Evolutionary conservation across 2,888 invertebrate species (phyloP).

Genomic region (Spilosoma lubricipeda): DNA sequence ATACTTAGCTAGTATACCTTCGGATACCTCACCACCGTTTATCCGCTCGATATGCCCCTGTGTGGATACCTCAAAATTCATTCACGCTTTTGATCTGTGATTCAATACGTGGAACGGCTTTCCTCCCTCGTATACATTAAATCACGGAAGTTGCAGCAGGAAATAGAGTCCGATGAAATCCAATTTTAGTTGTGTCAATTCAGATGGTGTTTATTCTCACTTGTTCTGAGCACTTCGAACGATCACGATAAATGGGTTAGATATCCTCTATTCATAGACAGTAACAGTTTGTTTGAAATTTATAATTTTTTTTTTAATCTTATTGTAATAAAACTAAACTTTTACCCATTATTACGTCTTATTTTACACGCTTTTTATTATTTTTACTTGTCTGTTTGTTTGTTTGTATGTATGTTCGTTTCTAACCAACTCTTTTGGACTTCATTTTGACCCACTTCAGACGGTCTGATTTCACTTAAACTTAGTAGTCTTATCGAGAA

Average conservation of each 20-base stretch:
- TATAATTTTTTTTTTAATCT: no score
- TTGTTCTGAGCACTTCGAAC: background rate
- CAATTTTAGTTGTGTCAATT: constrained; percentile 22
- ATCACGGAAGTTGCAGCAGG: constrained; percentile 28
- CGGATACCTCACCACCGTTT: constrained; percentile 52
- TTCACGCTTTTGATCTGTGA: constrained; percentile 61
- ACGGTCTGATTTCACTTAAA: no score
- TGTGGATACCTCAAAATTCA: constrained; percentile 60
- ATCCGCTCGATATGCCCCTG: constrained; percentile 54
- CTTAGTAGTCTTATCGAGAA: no score
- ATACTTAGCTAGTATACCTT: constrained; percentile 61
- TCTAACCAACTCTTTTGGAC: no score
- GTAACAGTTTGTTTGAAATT: background rate
- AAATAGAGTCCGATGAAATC: constrained; percentile 25
- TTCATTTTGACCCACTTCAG: no score
- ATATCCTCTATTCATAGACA: background rate
- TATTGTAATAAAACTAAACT: no score
- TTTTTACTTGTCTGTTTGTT: no score
- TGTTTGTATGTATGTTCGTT: no score
- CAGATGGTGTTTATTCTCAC: constrained; percentile 16
- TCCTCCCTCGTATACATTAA: constrained; percentile 29
- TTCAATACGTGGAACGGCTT: constrained; percentile 30
- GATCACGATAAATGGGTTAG: background rate
- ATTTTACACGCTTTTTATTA: no score
- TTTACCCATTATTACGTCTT: no score